Percentiles rank a stretch among this genome's conserved stretches.
phyloP scores from a whole-genome alignment of 2,113 vertebrate genomes.

The Phodopus roborovskii region DNA sequence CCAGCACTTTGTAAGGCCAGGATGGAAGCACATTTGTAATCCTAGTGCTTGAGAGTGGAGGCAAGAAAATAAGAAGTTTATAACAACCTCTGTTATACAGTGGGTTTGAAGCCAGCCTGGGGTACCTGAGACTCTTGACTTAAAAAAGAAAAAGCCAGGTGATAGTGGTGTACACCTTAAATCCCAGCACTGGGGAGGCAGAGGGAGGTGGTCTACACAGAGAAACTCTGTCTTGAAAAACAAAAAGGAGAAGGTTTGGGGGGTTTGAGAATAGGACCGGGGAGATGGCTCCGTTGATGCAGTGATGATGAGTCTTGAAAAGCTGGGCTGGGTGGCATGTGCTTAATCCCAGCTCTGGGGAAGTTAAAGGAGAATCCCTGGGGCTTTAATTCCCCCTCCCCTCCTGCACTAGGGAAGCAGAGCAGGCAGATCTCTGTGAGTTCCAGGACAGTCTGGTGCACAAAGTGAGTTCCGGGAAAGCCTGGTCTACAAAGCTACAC shows the following conservation, averaged over 20 bases:
- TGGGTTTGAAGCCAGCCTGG: not conserved
- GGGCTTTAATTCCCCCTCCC: too few species aligned
- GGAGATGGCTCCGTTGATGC: not conserved
- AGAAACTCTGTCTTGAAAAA: not conserved
- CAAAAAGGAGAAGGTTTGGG: accelerated
- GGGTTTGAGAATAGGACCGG: not conserved
- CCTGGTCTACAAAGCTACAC: too few species aligned
- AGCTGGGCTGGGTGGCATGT: not conserved
- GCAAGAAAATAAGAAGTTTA: not conserved
- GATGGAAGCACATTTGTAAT: too few species aligned
- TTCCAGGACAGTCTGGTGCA: too few species aligned
- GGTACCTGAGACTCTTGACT: not conserved
- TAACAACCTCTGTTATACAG: not conserved
- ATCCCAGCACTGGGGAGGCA: not conserved
- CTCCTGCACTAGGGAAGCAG: too few species aligned
- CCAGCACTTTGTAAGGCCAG: not conserved
- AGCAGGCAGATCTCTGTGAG: too few species aligned
- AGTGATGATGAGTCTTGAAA: not conserved
- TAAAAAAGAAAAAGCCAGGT: not conserved
- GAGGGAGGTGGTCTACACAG: not conserved
- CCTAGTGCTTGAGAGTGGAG: not conserved
- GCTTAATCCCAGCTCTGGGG: not conserved
- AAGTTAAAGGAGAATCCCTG: not conserved
- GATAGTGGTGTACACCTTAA: not conserved
- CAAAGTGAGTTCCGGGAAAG: too few species aligned